Base-by-base conservation (phyloP, 2,888 invertebrate species). In the Ophion ventricosus region DNA sequence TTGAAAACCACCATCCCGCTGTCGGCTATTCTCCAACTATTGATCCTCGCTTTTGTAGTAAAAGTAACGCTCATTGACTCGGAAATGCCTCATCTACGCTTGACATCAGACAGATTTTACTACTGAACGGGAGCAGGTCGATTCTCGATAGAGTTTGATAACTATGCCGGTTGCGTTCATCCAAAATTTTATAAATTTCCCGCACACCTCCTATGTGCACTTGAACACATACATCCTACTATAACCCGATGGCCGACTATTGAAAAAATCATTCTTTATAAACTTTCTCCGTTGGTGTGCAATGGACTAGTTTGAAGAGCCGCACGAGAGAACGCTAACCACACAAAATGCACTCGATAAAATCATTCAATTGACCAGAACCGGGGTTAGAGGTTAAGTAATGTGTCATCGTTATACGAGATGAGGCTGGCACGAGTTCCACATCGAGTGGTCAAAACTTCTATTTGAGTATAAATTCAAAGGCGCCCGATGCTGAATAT, bases 61-160 rank as follows among this genome's bases (percentile, higher is more conserved):
- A 23, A 64, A 26, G 67, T 8, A 20, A 26, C 1, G 57, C 56
- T 25, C 63, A 54, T 26, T 54, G 54, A 75, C 67, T 40, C 67
- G 57, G 67, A 43, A 43, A 66, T 67, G 20, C 57, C 76, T 56
- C n/a, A 73, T 63, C 56, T 57, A 57, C 26, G 64, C 35, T 35
- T 75, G 69, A 69, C 69, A 40, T 26, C 69, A 80, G 67, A 69
- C 75, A 61, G 54, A 69, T 69, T 63, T 59, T 80, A 69, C 75
- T 69, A 75, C 74, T 69, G 67, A 57, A 63, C 26, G 29, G 14
- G 43, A 66, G 10, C 23, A 2, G 40, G n/a, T 49, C 5, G 23
- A 14, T 43, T 26, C 23, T 14, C 10, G 7, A 35, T 20, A 25
- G 17, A 59, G 57, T 20, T 67, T 14, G 23, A 67, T n/a, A 57